Base-by-base conservation (phyloP, 2,888 invertebrate species). In the Vesta saturnalis region DNA sequence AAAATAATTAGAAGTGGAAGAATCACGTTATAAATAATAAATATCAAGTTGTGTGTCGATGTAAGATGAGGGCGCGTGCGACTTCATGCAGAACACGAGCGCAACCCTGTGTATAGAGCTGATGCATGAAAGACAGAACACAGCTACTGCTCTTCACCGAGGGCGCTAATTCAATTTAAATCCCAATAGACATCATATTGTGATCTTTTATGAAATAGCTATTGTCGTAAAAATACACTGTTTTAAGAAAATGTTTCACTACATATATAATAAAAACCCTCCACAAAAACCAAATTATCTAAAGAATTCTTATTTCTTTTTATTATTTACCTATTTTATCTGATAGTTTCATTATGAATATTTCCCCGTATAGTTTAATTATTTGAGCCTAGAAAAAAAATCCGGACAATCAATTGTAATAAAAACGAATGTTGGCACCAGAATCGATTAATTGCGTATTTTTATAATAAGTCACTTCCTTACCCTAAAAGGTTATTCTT, bases 21-120 rank as follows among this genome's bases (percentile, higher is more conserved):
- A 75, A 73, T 74, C 72, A 70, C 72, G 71, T 71, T 71, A 69
- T 76, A 73, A 75, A 76, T 76, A 76, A 76, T 76, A 76, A 74
- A 76, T 76, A 76, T 72, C 72, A 67, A 69, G 71, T 70, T 73
- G 72, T 68, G 64, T 68, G 64, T 70, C 70, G 67, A 66, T 64
- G 65, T 64, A 67, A 70, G 70, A 70, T 70, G 58, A 69, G 67
- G 70, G 70, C 66, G 67, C 67, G 70, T 70, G 70, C 67, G 60
- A 65, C 60, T 66, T 63, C 65, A 69, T 69, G 69, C 69, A 69
- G 69, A 69, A 69, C 65, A 66, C 69, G 69, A 69, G 69, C 52
- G 49, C 35, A 23, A 46, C 65, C 60, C 58, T 47, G 63, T 52
- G 57, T n/a, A n/a, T 22, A 57, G 55, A 56, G 61, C 58, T 60